Percentiles rank a stretch among this genome's conserved stretches.
Conservation (phyloP, 2,113 vertebrate species). For the Grammomys surdaster region DNA sequence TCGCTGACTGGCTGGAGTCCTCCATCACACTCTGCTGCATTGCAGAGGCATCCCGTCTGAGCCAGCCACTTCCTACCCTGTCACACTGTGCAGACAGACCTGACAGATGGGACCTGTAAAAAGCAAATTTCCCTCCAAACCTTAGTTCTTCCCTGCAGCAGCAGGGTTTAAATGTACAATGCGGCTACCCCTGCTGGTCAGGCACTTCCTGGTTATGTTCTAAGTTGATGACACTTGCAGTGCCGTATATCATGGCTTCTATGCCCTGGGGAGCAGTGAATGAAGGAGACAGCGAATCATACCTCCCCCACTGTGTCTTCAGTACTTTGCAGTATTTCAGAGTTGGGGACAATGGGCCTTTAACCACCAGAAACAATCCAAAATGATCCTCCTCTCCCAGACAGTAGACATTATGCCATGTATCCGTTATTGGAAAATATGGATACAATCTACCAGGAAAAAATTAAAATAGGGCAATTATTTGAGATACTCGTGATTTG, state of each 20-base stretch:
- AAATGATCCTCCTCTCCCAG: background rate
- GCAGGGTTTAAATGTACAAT: constrained; percentile 19
- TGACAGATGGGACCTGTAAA: constrained; percentile 37
- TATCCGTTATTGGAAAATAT: background rate
- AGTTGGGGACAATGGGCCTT: background rate
- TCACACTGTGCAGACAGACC: background rate
- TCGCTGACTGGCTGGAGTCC: background rate
- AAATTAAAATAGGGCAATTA: background rate
- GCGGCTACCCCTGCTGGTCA: background rate
- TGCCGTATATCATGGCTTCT: background rate
- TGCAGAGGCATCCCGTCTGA: background rate
- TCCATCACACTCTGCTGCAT: background rate
- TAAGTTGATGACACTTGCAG: background rate
- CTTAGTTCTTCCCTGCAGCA: background rate
- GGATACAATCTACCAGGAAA: background rate
- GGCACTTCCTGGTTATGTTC: background rate
- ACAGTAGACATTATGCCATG: background rate
- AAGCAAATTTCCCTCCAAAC: constrained; percentile 10
- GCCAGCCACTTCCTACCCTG: background rate
- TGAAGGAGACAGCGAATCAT: background rate
- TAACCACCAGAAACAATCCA: background rate
- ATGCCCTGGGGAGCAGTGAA: background rate
- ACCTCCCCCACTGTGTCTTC: background rate
- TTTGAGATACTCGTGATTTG: background rate
- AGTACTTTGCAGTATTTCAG: background rate